Evolutionary conservation across 2,113 vertebrate species (phyloP).

Genomic region (Illadopsis cleaveri): DNA sequence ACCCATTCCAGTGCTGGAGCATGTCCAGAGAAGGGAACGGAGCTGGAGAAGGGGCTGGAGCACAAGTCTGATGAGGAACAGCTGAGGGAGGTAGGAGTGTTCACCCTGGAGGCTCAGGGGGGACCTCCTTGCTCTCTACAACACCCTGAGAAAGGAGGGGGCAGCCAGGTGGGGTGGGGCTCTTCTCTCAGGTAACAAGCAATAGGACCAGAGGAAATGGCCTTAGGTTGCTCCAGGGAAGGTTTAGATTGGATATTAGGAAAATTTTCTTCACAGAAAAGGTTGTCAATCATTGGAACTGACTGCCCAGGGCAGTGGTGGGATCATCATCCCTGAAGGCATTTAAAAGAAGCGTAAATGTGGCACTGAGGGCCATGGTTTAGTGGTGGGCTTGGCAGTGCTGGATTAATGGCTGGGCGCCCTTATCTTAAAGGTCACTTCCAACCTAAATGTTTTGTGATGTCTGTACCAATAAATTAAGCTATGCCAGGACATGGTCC

Average conservation of each 20-base stretch:
- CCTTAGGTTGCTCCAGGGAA: background rate
- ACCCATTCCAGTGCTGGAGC: background rate
- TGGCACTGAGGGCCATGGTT: background rate
- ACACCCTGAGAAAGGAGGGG: background rate
- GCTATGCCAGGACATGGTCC: background rate
- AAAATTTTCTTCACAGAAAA: background rate
- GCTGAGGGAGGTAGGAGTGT: background rate
- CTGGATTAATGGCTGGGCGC: background rate
- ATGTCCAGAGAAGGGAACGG: accelerated
- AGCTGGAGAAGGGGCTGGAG: background rate
- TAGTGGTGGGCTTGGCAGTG: background rate
- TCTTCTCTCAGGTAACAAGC: background rate
- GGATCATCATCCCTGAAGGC: no score
- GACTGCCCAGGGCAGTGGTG: background rate
- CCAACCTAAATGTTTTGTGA: background rate
- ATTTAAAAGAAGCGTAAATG: background rate
- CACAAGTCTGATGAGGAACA: background rate
- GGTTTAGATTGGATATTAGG: background rate
- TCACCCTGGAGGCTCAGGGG: background rate
- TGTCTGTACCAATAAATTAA: background rate
- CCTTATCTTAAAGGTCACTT: background rate
- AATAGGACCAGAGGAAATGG: background rate
- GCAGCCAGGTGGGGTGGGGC: background rate
- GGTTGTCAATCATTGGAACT: background rate
- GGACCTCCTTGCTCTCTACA: accelerated